Conservation (phyloP, 2,888 invertebrate genomes). For the Drosophila prolongata region DNA sequence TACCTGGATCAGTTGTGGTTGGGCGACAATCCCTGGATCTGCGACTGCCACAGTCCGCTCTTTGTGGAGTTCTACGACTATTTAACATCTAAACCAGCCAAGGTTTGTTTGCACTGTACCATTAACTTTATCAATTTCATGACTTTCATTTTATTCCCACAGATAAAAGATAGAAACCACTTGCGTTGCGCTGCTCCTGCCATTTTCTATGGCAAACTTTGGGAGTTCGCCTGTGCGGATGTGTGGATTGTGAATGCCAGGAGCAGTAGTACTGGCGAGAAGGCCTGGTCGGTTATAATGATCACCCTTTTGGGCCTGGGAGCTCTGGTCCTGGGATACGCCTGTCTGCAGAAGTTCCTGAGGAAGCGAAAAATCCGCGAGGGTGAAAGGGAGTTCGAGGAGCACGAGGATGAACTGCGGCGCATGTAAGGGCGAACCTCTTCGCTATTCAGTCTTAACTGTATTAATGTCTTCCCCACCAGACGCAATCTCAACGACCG, state of each 20-base stretch:
- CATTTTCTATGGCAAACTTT: slow-evolving; percentile 87
- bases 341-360: slow-evolving; percentile 85
- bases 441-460: neutral
- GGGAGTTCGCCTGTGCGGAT: slow-evolving; percentile 88
- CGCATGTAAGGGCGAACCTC: slow-evolving; percentile 77
- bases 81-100: slow-evolving; percentile 86
- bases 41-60: slow-evolving; percentile 88
- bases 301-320: slow-evolving; percentile 82
- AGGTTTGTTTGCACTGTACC: slow-evolving; percentile 56
- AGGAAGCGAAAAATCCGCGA: slow-evolving; percentile 84
- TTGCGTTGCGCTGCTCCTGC: slow-evolving; percentile 89
- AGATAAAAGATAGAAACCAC: slow-evolving; percentile 82
- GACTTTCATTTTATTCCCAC: neutral
- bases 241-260: slow-evolving; percentile 86
- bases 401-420: slow-evolving; percentile 84
- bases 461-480: neutral
- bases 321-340: slow-evolving; percentile 55
- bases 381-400: slow-evolving; percentile 85
- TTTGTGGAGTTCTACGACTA: slow-evolving; percentile 88
- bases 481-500: slow-evolving; percentile 85
- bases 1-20: slow-evolving; percentile 87
- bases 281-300: slow-evolving; percentile 87
- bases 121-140: neutral
- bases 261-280: slow-evolving; percentile 84
- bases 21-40: slow-evolving; percentile 91